Conservation (phyloP, 2,888 invertebrate genomes). For the Lumbricus terrestris region DNA sequence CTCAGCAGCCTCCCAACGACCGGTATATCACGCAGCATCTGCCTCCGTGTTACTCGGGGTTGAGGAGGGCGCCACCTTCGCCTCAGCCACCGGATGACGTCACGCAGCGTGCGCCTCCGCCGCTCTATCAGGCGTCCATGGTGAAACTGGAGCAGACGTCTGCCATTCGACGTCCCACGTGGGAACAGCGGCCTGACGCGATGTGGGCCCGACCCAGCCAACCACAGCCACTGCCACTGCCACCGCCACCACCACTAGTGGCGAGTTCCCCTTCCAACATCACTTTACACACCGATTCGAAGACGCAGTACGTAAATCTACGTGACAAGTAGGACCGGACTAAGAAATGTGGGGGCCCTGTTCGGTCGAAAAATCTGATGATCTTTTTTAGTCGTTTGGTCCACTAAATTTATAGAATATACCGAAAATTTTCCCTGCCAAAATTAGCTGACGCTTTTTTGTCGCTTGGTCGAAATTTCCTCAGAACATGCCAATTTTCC, state of each 20-base stretch:
- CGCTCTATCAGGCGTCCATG: neutral
- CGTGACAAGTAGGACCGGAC: too few species aligned
- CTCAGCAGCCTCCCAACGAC: neutral
- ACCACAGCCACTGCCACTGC: neutral
- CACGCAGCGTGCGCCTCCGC: neutral
- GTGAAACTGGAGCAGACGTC: neutral
- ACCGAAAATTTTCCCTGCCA: too few species aligned
- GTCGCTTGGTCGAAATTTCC: too few species aligned
- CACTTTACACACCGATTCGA: neutral
- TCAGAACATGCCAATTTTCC: too few species aligned
- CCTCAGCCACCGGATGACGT: neutral
- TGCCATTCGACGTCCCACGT: neutral
- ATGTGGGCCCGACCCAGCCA: neutral
- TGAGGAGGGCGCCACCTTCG: neutral
- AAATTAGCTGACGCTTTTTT: too few species aligned
- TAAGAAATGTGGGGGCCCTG: too few species aligned
- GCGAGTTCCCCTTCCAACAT: neutral
- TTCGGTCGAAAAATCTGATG: too few species aligned
- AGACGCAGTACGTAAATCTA: neutral
- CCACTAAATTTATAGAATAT: too few species aligned
- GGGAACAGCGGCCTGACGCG: neutral
- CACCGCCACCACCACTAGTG: neutral
- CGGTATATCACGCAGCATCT: neutral
- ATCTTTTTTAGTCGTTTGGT: too few species aligned
- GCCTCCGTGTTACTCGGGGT: neutral